Conservation (phyloP, 2,113 vertebrate genomes). For the Girardinichthys multiradiatus region DNA sequence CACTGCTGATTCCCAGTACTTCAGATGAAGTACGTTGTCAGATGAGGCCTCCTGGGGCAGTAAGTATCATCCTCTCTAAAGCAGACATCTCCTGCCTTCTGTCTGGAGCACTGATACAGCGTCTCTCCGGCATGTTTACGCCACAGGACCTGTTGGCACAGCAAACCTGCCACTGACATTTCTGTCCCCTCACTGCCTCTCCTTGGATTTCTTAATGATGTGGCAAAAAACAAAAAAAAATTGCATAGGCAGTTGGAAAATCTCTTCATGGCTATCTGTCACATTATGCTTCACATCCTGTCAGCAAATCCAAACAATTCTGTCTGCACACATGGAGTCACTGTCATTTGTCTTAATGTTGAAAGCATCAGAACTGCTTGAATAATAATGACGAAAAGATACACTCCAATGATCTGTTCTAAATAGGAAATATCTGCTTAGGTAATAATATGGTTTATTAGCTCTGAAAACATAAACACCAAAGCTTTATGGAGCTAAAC, state of each 20-base stretch:
- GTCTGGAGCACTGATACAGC: conserved; percentile 27
- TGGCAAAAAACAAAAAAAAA: neutral
- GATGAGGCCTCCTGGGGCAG: conserved; percentile 36
- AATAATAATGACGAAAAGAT: neutral
- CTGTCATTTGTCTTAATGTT: conserved; percentile 28
- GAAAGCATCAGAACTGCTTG: conserved; percentile 11
- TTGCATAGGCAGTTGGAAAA: conserved; percentile 25
- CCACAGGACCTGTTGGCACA: conserved; percentile 50
- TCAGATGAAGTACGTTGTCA: neutral
- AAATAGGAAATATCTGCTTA: neutral
- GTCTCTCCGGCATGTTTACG: conserved; percentile 47
- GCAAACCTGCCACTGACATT: conserved; percentile 47
- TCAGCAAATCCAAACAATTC: conserved; percentile 21
- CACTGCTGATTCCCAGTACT: conserved; percentile 23
- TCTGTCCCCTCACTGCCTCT: conserved; percentile 22
- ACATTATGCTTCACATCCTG: conserved; percentile 2
- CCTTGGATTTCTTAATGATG: conserved; percentile 41
- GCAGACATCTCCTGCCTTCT: conserved; percentile 28
- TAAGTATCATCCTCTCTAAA: conserved; percentile 36
- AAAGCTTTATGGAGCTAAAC: neutral
- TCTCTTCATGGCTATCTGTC: conserved; percentile 21
- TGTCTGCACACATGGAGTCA: conserved; percentile 16
- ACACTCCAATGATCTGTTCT: neutral
- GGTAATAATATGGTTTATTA: neutral
- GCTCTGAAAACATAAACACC: neutral